These are phyloP conservation scores for Bufotes viridis DNA, from an alignment of 2,797 vertebrate genomes.

Conservation along the genomic window DNA sequence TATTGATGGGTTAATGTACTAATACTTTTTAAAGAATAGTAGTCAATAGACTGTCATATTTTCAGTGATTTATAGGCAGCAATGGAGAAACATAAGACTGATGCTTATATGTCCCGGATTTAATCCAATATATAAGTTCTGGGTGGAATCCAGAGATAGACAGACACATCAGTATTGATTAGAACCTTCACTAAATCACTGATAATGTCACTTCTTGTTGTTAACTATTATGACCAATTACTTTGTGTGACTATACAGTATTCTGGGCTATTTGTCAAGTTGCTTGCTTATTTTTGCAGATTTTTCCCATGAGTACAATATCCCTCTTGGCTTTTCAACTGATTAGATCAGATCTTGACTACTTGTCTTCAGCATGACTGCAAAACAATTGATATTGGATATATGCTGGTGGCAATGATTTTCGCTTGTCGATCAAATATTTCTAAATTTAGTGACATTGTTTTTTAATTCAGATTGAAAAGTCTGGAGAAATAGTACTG, in stretches of 20 bases:
- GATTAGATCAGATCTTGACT: neutral
- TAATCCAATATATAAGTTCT: neutral
- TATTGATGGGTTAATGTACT: too few species aligned
- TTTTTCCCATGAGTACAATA: neutral
- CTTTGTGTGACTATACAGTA: neutral
- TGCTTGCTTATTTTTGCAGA: neutral
- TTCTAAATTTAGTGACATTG: neutral
- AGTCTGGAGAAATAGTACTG: too few species aligned
- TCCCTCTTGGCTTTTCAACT: neutral
- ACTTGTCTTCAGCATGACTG: slow-evolving; percentile 1
- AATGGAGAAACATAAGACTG: neutral
- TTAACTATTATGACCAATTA: neutral
- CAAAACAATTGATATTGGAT: neutral
- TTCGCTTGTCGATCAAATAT: neutral
- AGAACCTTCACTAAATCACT: neutral
- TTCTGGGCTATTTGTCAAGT: neutral
- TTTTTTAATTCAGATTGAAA: neutral
- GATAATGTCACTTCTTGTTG: neutral
- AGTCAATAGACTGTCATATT: too few species aligned
- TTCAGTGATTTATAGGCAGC: too few species aligned
- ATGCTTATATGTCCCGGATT: too few species aligned
- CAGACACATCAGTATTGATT: neutral
- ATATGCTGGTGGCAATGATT: neutral
- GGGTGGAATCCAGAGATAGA: neutral
- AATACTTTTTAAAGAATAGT: too few species aligned